These are phyloP conservation scores for Eutrigla gurnardus DNA, from an alignment of 2,797 vertebrate species.

Conservation along the genomic window DNA sequence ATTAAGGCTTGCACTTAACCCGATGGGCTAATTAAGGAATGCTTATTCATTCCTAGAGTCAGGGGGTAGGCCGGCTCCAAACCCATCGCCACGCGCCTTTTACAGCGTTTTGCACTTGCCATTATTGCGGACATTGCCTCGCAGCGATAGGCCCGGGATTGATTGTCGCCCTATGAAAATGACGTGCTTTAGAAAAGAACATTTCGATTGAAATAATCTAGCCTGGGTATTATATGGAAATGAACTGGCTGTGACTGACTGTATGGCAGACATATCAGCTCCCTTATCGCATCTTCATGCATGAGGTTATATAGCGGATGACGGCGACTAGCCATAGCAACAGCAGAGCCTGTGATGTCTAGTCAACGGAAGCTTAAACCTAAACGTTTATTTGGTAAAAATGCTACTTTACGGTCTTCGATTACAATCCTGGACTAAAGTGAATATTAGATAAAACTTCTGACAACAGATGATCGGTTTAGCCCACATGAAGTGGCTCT, in stretches of 20 bases:
- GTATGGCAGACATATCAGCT: constrained; percentile 52
- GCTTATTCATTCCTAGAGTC: constrained; percentile 96
- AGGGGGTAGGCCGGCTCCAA: constrained; percentile 86
- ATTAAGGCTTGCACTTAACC: constrained; percentile 99
- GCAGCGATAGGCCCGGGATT: constrained; percentile 72
- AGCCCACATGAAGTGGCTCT: not conserved
- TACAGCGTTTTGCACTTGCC: constrained; percentile 96
- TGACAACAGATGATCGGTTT: no score
- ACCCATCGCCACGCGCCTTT: constrained; percentile 87
- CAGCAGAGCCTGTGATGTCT: constrained; percentile 25
- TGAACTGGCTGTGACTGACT: constrained; percentile 54
- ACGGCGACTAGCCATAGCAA: constrained; percentile 25
- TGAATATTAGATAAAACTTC: not conserved
- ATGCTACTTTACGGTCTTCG: not conserved
- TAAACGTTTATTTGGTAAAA: not conserved
- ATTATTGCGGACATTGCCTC: constrained; percentile 80
- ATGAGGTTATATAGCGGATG: constrained; percentile 48
- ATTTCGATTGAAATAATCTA: constrained; percentile 72
- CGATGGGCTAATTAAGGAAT: constrained; percentile 99
- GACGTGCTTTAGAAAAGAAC: constrained; percentile 69
- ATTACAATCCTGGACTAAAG: not conserved
- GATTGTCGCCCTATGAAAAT: constrained; percentile 79
- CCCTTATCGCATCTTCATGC: constrained; percentile 33
- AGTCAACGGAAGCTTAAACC: constrained; percentile 1
- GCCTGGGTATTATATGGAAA: constrained; percentile 72